Conservation (phyloP, 1,140 invertebrate genomes). For the Whitmania pigra region DNA sequence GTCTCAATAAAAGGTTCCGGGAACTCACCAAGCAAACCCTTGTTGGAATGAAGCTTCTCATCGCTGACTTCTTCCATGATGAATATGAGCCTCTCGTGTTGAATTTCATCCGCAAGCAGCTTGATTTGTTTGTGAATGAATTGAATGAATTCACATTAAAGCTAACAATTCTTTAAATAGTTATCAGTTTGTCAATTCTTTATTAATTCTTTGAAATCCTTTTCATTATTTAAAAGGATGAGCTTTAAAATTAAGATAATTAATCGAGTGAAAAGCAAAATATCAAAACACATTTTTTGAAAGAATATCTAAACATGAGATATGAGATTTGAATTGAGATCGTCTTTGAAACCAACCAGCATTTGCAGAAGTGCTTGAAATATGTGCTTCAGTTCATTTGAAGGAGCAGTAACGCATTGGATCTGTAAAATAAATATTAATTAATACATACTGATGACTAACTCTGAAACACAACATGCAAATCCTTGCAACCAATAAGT, state of each 20-base stretch:
- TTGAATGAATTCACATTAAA: not conserved
- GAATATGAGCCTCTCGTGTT: conserved; percentile 38
- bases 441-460: not conserved
- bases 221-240: too few relatives aligned
- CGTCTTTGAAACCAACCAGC: conserved; percentile 33
- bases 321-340: too few relatives aligned
- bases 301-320: too few relatives aligned
- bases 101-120: conserved; percentile 40
- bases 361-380: conserved; percentile 40
- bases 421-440: conserved; percentile 30
- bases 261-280: too few relatives aligned
- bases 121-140: conserved; percentile 26
- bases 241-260: too few relatives aligned
- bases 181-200: too few relatives aligned
- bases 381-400: conserved; percentile 43
- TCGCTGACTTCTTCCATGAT: conserved; percentile 39
- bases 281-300: too few relatives aligned
- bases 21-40: conserved; percentile 40
- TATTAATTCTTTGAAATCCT: too few relatives aligned
- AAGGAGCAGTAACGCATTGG: conserved; percentile 42
- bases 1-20: too few relatives aligned
- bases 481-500: too few relatives aligned
- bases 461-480: too few relatives aligned
- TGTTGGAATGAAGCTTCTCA: conserved; percentile 30
- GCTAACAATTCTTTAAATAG: too few relatives aligned